A percentile compares a stretch with the other conserved stretches of the same genome.
Evolutionary conservation across 1,140 invertebrate genomes (phyloP).

Genomic region (Drosophila ambigua): DNA sequence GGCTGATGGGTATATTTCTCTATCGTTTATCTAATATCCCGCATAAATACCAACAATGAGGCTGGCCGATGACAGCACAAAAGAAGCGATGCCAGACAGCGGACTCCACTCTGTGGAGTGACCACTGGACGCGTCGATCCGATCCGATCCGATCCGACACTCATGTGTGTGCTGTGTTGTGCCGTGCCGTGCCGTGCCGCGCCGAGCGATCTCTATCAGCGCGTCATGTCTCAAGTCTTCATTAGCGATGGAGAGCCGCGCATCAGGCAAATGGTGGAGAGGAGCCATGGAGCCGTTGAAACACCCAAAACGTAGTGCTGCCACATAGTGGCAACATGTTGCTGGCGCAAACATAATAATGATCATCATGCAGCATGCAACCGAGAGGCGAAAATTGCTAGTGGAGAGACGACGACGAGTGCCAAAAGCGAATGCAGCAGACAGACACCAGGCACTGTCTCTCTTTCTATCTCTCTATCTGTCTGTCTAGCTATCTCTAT

Average conservation of each 20-base stretch:
- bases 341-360: constrained; percentile 45
- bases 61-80: constrained; percentile 35
- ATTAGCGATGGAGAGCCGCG: constrained; percentile 64
- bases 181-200: too few species aligned
- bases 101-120: not conserved
- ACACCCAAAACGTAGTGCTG: constrained; percentile 24
- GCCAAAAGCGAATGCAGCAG: constrained; percentile 53
- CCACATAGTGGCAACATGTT: constrained; percentile 36
- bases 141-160: too few species aligned
- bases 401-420: constrained; percentile 4
- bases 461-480: too few species aligned
- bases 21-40: constrained; percentile 19
- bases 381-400: constrained; percentile 48
- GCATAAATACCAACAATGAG: constrained; percentile 34
- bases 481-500: too few species aligned
- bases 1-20: too few species aligned
- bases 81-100: not conserved
- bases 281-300: constrained; percentile 4
- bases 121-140: not conserved
- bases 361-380: constrained; percentile 49
- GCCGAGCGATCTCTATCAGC: constrained; percentile 65
- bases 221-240: constrained; percentile 79
- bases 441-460: constrained; percentile 12
- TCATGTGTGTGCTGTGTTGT: constrained; percentile 25
- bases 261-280: constrained; percentile 18